phyloP scores from a whole-genome alignment of 2,113 vertebrate genomes.

The Erythrocercus mccallii region DNA sequence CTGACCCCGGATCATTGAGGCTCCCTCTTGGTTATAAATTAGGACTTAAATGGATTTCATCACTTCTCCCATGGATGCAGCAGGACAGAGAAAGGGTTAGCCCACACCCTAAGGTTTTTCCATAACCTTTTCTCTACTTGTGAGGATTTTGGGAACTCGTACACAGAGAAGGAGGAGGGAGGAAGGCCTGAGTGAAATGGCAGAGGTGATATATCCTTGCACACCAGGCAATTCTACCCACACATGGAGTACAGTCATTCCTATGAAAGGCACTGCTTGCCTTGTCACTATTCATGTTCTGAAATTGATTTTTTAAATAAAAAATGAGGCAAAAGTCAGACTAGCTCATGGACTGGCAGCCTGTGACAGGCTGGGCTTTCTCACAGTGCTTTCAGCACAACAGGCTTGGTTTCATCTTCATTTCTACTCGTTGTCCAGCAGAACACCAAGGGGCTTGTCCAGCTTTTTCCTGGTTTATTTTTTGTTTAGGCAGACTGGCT shows the following conservation, averaged over 20 bases:
- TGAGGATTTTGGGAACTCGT: not conserved
- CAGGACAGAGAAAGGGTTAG: not conserved
- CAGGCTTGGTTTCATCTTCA: accelerated
- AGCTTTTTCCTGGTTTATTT: not conserved
- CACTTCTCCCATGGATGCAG: not conserved
- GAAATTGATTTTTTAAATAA: constrained; percentile 7
- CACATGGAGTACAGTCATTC: not conserved
- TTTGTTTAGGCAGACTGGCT: not conserved
- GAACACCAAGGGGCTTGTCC: not conserved
- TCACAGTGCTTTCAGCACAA: not conserved
- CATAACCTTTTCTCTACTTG: not conserved
- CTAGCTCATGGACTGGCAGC: not conserved
- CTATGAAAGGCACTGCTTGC: not conserved
- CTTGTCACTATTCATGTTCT: not conserved
- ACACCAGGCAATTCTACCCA: not conserved
- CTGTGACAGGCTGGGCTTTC: not conserved
- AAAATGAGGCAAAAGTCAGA: constrained; percentile 16
- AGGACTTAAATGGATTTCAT: not conserved
- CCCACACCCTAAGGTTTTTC: not conserved
- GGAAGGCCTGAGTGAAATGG: not conserved
- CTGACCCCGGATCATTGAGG: accelerated
- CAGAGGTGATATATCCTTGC: not conserved
- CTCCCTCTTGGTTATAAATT: not conserved
- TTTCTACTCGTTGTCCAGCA: not conserved
- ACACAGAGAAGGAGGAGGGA: not conserved